phyloP scores from a whole-genome alignment of 1,140 invertebrate species.

The Metopolophium dirhodum region DNA sequence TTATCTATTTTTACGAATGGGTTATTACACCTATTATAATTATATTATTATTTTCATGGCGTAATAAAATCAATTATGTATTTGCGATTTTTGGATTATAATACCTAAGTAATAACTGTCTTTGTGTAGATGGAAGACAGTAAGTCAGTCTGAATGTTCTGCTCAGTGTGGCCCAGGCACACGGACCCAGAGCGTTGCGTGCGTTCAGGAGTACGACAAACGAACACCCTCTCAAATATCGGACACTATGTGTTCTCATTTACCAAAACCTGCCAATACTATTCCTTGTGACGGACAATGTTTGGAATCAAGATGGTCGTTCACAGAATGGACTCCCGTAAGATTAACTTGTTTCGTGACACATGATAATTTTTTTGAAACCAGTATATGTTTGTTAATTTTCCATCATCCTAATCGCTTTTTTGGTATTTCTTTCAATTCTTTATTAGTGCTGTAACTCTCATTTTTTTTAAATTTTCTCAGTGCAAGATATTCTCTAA shows the following conservation, averaged over 20 bases:
- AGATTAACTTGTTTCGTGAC: conserved; percentile 58
- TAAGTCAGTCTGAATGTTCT: conserved; percentile 72
- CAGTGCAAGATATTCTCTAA: background rate
- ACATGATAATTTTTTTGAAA: background rate
- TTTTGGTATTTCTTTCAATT: background rate
- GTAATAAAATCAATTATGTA: background rate
- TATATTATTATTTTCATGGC: too few relatives aligned
- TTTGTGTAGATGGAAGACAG: conserved; percentile 67
- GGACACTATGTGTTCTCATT: conserved; percentile 66
- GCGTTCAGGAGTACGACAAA: conserved; percentile 64
- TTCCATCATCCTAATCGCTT: background rate
- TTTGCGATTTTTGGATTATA: background rate
- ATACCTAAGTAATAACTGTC: background rate
- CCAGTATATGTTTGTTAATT: background rate
- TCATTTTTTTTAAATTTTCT: background rate
- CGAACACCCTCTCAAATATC: conserved; percentile 61
- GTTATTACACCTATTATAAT: too few relatives aligned
- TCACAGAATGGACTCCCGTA: conserved; percentile 73
- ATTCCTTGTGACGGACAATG: conserved; percentile 74
- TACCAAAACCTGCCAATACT: conserved; percentile 66
- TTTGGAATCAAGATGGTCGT: conserved; percentile 72
- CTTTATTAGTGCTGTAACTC: background rate
- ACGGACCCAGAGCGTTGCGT: conserved; percentile 66
- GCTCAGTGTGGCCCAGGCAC: conserved; percentile 73
- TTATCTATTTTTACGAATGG: too few relatives aligned